These are phyloP conservation scores for Aphis craccivora DNA, from an alignment of 1,140 invertebrate genomes.

Conservation along the genomic window DNA sequence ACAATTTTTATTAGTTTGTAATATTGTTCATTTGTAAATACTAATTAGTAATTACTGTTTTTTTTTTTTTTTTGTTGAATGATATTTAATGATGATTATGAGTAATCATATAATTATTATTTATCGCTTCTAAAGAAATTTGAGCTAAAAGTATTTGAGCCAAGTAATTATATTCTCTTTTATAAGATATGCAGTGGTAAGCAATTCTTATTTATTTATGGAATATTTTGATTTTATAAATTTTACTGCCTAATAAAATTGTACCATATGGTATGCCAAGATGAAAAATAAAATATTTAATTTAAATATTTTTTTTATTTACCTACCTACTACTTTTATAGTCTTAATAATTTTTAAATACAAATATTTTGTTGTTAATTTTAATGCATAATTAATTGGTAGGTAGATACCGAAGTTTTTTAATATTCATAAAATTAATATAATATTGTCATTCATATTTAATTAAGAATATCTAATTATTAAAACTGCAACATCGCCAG, in stretches of 20 bases:
- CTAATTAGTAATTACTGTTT: background rate
- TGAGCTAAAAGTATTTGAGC: background rate
- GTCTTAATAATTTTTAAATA: background rate
- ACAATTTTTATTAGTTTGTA: background rate
- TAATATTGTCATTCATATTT: background rate
- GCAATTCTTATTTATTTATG: background rate
- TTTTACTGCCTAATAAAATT: background rate
- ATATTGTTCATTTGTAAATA: background rate
- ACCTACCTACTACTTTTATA: background rate
- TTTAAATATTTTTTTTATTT: background rate
- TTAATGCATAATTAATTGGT: background rate
- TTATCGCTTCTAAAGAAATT: background rate
- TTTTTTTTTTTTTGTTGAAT: background rate
- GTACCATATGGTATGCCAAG: background rate
- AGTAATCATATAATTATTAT: background rate
- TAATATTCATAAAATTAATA: background rate
- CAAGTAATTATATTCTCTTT: background rate
- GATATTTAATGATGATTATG: conserved; percentile 19
- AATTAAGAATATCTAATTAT: background rate
- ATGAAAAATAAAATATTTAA: background rate
- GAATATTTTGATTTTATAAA: background rate
- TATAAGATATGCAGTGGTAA: background rate
- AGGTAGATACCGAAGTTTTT: background rate
- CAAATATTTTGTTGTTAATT: background rate
- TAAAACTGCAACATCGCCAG: background rate